A percentile compares a stretch with the other conserved stretches of the same genome.
phyloP scores from a whole-genome alignment of 2,797 vertebrate genomes.

The Argentina silus region DNA sequence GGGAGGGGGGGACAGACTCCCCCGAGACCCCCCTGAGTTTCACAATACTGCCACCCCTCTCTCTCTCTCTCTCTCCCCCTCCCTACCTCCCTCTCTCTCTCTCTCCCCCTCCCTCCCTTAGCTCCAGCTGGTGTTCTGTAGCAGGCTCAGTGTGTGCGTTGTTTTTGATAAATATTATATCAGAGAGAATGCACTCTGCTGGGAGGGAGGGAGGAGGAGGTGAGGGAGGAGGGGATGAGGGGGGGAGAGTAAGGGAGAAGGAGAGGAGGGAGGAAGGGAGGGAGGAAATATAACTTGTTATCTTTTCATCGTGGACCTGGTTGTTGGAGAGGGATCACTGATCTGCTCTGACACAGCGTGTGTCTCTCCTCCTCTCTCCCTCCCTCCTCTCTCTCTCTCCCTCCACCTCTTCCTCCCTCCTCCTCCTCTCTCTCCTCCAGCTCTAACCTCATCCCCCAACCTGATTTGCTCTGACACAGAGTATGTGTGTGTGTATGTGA shows the following conservation, averaged over 20 bases:
- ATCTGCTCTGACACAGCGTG: slow-evolving; percentile 13
- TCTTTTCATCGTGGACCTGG: background rate
- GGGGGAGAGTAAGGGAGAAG: background rate
- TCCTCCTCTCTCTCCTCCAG: background rate
- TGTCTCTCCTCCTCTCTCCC: background rate
- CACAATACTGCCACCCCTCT: background rate
- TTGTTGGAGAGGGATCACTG: slow-evolving; percentile 13
- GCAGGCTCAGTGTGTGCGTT: background rate
- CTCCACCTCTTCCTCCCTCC: background rate
- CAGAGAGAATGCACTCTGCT: slow-evolving; percentile 9
- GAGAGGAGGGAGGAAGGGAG: background rate
- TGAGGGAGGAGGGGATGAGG: background rate
- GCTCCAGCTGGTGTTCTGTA: background rate
- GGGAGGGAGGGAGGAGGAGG: background rate
- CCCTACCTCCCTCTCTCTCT: background rate
- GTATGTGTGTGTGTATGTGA: background rate
- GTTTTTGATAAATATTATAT: slow-evolving; percentile 9
- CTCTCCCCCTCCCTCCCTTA: background rate
- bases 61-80: background rate
- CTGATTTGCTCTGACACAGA: background rate
- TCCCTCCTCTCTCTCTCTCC: too few relatives aligned
- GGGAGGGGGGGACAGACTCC: slow-evolving; percentile 6
- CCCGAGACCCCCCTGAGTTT: background rate
- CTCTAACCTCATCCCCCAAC: too few relatives aligned
- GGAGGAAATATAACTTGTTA: background rate